These are phyloP conservation scores for Ophioninae sp. DNA, from an alignment of 2,888 invertebrate species.

Conservation along the genomic window DNA sequence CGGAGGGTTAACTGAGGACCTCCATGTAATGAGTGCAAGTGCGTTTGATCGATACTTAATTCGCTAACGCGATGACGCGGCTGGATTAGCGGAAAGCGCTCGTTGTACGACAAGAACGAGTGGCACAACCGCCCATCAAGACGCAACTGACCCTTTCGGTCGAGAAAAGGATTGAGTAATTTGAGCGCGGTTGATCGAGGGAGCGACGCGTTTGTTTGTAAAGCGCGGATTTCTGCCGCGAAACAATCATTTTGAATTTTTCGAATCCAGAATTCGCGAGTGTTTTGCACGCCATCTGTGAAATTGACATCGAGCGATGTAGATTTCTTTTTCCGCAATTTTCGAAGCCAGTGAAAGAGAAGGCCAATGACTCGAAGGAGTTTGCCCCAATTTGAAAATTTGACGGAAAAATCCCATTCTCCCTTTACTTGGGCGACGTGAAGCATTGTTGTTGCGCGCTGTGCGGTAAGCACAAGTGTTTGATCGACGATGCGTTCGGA, in stretches of 20 bases:
- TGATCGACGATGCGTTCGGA: neutral
- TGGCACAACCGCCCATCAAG: conserved; percentile 49
- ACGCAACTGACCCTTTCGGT: conserved; percentile 23
- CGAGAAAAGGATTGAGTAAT: conserved; percentile 1
- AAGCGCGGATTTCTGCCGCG: neutral
- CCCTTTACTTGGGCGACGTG: neutral
- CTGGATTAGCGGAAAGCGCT: conserved; percentile 45
- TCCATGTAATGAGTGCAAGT: conserved; percentile 46
- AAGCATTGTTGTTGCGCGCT: neutral
- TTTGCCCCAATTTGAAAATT: conserved; percentile 38
- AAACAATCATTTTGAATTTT: neutral
- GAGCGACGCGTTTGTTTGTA: neutral
- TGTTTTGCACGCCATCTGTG: neutral
- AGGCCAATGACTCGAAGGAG: conserved; percentile 45
- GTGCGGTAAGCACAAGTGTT: neutral
- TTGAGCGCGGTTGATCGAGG: neutral
- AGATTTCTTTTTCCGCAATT: neutral
- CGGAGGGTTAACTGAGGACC: conserved; percentile 39
- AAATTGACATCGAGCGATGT: neutral
- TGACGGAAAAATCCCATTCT: conserved; percentile 15
- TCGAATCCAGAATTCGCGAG: conserved; percentile 25
- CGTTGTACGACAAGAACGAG: conserved; percentile 32
- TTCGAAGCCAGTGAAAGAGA: neutral
- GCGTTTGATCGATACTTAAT: conserved; percentile 50
- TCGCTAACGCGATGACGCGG: conserved; percentile 33